Evolutionary conservation across 2,888 invertebrate genomes (phyloP).

Genomic region (Abrostola tripartita): DNA sequence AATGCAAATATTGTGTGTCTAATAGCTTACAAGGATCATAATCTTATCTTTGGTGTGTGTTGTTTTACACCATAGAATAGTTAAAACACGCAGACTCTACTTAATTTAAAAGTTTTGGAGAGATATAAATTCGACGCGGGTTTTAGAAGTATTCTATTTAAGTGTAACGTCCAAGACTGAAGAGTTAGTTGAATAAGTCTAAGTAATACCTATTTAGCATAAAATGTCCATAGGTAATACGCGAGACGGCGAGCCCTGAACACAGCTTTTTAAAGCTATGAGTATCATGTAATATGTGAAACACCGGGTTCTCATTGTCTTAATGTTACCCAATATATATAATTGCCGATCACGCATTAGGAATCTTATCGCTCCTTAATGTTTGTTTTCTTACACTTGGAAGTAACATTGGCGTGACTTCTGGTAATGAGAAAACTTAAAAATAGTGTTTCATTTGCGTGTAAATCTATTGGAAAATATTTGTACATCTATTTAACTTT

Average conservation of each 20-base stretch:
- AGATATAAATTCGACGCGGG: conserved; percentile 85
- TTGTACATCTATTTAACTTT: conserved; percentile 26
- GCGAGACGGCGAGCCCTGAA: conserved; percentile 68
- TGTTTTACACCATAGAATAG: conserved; percentile 63
- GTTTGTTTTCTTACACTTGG: conserved; percentile 1
- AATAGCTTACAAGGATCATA: conserved; percentile 33
- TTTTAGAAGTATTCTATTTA: conserved; percentile 86
- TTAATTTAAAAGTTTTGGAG: conserved; percentile 67
- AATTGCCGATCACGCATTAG: conserved; percentile 18
- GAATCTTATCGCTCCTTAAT: conserved; percentile 8
- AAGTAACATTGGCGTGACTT: conserved; percentile 14
- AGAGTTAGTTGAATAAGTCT: conserved; percentile 87
- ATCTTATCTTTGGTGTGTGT: conserved; percentile 58
- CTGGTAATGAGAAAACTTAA: conserved; percentile 15
- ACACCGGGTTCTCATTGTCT: conserved; percentile 43
- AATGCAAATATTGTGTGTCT: conserved; percentile 26
- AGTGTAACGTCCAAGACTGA: conserved; percentile 89
- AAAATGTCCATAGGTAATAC: conserved; percentile 86
- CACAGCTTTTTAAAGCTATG: conserved; percentile 59
- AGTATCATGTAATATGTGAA: conserved; percentile 57
- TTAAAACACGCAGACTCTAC: conserved; percentile 63
- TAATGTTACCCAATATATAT: conserved; percentile 19
- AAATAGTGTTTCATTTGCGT: conserved; percentile 19
- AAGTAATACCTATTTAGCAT: conserved; percentile 87
- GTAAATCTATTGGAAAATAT: conserved; percentile 20